phyloP scores from a whole-genome alignment of 2,797 vertebrate genomes.

The Cichlasoma orientale region DNA sequence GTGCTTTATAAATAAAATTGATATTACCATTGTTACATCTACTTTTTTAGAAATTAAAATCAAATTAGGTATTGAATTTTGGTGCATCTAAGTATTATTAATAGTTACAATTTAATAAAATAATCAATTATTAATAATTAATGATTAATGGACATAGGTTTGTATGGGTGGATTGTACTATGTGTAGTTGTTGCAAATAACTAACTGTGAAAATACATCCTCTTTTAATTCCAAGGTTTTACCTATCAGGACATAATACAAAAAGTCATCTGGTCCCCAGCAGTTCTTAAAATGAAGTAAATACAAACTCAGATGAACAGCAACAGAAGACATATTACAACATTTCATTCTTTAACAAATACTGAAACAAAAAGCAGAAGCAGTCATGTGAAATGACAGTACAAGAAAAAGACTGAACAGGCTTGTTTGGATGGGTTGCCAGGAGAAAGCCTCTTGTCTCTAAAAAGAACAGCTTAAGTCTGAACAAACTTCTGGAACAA shows the following conservation, averaged over 20 bases:
- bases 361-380: background rate
- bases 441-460: too few species aligned
- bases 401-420: too few species aligned
- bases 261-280: background rate
- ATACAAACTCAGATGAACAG: background rate
- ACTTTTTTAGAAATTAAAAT: background rate
- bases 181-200: background rate
- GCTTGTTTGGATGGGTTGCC: too few species aligned
- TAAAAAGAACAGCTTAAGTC: background rate
- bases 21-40: too few species aligned
- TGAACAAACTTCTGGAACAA: background rate
- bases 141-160: background rate
- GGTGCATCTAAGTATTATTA: background rate
- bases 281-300: background rate
- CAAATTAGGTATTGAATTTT: background rate
- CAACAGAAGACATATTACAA: background rate
- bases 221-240: background rate
- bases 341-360: background rate
- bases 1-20: too few species aligned
- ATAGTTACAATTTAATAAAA: background rate
- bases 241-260: background rate
- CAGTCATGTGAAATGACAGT: background rate
- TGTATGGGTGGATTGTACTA: background rate
- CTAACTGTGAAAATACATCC: background rate
- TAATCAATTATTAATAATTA: background rate